Conservation (phyloP, 2,113 vertebrate species). For the Lophura nycthemera region DNA sequence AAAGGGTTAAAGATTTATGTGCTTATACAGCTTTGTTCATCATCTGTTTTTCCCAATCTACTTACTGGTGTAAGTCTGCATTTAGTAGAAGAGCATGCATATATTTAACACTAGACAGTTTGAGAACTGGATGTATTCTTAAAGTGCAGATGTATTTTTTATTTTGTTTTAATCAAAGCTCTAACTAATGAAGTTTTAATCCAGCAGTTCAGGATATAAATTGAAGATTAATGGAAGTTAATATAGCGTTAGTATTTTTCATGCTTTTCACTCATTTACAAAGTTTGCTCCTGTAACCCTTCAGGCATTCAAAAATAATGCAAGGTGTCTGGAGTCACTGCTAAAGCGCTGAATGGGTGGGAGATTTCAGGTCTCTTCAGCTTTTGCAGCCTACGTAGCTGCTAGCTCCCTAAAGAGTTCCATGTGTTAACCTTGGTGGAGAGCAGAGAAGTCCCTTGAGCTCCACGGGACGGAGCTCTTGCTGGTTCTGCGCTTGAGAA, state of each 20-base stretch:
- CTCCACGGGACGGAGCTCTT: background rate
- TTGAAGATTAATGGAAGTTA: conserved; percentile 18
- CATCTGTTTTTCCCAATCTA: background rate
- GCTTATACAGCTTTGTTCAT: background rate
- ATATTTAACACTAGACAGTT: background rate
- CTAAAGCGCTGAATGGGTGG: background rate
- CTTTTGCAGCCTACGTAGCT: background rate
- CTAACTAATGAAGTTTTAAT: background rate
- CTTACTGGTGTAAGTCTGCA: background rate
- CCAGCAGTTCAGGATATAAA: background rate
- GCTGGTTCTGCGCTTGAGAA: background rate
- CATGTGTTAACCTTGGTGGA: conserved; percentile 58
- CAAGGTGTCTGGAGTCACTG: background rate
- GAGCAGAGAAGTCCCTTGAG: conserved; percentile 19
- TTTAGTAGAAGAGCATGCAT: background rate
- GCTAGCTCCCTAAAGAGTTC: background rate
- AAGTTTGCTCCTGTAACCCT: background rate
- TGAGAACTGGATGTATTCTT: background rate
- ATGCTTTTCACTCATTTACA: background rate
- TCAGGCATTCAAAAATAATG: background rate
- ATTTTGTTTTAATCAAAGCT: background rate
- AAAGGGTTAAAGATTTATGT: background rate
- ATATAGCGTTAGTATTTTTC: background rate
- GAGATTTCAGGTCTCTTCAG: background rate
- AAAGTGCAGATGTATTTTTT: background rate